Evolutionary conservation across 2,113 vertebrate genomes (phyloP), one percentile per base, ranked within the genome.

Genomic region (Podocnemis expansa): DNA sequence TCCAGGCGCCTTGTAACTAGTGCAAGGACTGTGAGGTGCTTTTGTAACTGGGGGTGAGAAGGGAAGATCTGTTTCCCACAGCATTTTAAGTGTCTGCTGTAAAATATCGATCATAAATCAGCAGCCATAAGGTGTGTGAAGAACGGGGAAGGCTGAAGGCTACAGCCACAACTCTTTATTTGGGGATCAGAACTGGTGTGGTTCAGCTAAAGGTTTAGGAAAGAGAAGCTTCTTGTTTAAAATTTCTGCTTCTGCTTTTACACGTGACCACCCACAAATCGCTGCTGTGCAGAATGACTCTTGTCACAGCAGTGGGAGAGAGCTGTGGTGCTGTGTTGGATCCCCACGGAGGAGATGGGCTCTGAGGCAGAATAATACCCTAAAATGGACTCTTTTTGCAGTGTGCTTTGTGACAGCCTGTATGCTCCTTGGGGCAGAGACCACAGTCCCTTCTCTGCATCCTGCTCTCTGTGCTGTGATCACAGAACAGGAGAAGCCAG

Each of bases 391-490:
- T 43, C 70, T 75, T 75, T 12, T 6, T 3, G 24, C 38, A 43
- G 56, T 24, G 56, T 29, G 24, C 56, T 58, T 58, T 58, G 56
- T 25, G 56, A 25, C 24, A 27, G 38, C 22, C 60, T 63, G 60
- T n/a, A 17, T n/a, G 60, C 34, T 67, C 60, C 17, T n/a, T 2
- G 8, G 34, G 3, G 49, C 60, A 9, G 0, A 0, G 4, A 16
- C 3, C 58, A 60, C 3, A 1, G 9, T n/a, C 24, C 34, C 0
- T 8, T 2, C 10, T 0, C 27, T 82, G 45, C 11, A 6, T 0
- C 0, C 80, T 10, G 88, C 38, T 0, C 51, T 49, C n/a, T 0
- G 0, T 2, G 6, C 56, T 2, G 0, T 0, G 3, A 47, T 8
- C 6, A 2, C 45, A 24, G 45, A 2, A 1, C 16, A 0, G 2